phyloP scores from a whole-genome alignment of 2,113 vertebrate species.

The Serranochromis macrocephalus region DNA sequence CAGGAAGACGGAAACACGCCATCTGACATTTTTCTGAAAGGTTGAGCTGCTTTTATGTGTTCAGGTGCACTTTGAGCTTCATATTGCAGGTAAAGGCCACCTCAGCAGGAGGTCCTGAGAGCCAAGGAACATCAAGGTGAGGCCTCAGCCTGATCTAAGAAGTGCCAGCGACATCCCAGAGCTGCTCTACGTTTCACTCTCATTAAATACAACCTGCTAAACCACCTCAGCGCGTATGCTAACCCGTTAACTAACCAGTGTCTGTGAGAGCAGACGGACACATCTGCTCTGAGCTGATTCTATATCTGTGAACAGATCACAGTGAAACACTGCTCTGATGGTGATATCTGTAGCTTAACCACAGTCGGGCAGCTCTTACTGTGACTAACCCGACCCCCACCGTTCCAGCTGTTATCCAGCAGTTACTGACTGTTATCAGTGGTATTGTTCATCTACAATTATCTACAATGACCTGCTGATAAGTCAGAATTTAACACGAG shows the following conservation, averaged over 20 bases:
- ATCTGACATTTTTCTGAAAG: slow-evolving; percentile 52
- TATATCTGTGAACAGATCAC: not conserved
- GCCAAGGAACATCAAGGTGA: slow-evolving; percentile 26
- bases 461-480: not conserved
- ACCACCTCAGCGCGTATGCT: accelerated
- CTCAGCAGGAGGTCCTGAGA: slow-evolving; percentile 26
- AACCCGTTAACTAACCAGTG: not conserved
- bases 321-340: not conserved
- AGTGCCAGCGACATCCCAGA: not conserved
- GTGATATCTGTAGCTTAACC: not conserved
- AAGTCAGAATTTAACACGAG: not conserved
- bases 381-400: not conserved
- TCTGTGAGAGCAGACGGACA: not conserved
- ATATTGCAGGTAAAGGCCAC: slow-evolving; percentile 20
- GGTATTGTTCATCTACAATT: not conserved
- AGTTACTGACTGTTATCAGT: not conserved
- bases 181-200: not conserved
- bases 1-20: not conserved
- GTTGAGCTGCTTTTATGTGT: slow-evolving; percentile 54
- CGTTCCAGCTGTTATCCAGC: not conserved
- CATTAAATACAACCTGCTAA: not conserved
- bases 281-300: not conserved
- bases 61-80: slow-evolving; percentile 45
- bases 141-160: not conserved
- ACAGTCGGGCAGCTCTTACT: not conserved